Evolutionary conservation across 2,113 vertebrate genomes (phyloP), one percentile per base, ranked within the genome.

Genomic region (Limanda limanda): DNA sequence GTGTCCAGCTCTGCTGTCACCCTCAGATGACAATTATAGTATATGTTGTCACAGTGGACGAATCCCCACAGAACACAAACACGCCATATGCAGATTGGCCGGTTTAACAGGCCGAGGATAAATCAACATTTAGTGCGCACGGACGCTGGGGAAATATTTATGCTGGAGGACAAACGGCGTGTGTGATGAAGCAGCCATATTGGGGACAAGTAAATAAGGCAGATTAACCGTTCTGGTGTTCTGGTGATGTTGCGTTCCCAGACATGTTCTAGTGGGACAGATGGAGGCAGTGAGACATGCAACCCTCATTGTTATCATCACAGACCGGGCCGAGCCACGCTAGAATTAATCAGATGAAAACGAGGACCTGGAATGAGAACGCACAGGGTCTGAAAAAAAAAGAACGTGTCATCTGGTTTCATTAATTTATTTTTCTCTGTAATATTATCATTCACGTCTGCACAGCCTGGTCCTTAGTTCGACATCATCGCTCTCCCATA

Each of bases 271-370:
- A 63, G 72, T 61, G 65, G 85, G 84, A 92, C 92, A 93, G 92
- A 93, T 92, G 92, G 91, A 90, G 83, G 88, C 89, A 86, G 82
- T 85, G 91, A 93, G 88, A 92, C 90, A 89, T 89, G 76, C 69
- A 89, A 86, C 87, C 79, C 86, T 88, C 81, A 83, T 87, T 91
- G 87, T 90, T 88, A 81, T 89, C 59, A 47, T 69, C 79, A 55
- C 84, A 88, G 82, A 82, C 79, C 81, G 81, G 83, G 81, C 79
- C 85, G 59, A 83, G 82, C 60, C 13, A 65, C 81, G 67, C 81
- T 69, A 68, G 78, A 82, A 86, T 89, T 85, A 84, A 90, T 90
- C 86, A 87, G 77, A 90, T 78, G 71, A 88, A 85, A 89, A 90
- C 20, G 35, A 81, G 61, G 54, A 31, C 31, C 31, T 31, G 31